Base-by-base conservation (phyloP, 2,797 vertebrate genomes). In the Ptychobarbus kaznakovi region DNA sequence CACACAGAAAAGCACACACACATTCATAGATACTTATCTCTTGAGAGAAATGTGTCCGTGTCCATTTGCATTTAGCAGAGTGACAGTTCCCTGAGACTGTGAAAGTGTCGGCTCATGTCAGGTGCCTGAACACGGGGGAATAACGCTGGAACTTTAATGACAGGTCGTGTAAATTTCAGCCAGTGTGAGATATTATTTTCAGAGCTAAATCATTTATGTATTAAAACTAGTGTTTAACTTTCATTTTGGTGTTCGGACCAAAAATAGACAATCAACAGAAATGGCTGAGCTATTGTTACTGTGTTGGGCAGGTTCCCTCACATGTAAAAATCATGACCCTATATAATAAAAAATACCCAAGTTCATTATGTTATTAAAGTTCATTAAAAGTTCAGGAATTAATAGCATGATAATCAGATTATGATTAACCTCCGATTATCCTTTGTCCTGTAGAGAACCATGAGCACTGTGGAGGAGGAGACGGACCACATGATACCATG, bases 401-500 rank as follows among this genome's bases (percentile, higher is more conserved):
- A 72, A 18, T 44, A 11, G n/a, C 49, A 44, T 72, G 49, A 56
- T 72, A 70, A 76, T 66, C 40, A 40, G 56, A 82, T 82, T 82
- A 73, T 63, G 6, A 61, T 73, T 72, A 61, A 58, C 38, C 68
- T 49, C 22, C 1, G 12, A 44, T 28, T 63, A 6, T 85, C 66
- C 58, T 87, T 73, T 92, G 90, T 92, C 83, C 90, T 87, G 95
- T 94, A 96, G 96, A 98, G 96, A 97, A 97, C 95, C 97, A 99
- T 98, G 98, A 99, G 96, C 97, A 97, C 97, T 97, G 95, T 97
- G 96, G 96, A 96, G 96, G 95, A 97, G 92, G 96, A 96, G 91
- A 96, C 96, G 95, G 97, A 98, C 94, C 96, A 97, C 95, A 98
- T 97, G 96, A 98, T 98, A 99, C 96, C 98, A 99, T 99, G 98